A percentile compares a stretch with the other conserved stretches of the same genome.
Evolutionary conservation across 2,797 vertebrate species (phyloP).

Genomic region (Melanotaenia boesemani): DNA sequence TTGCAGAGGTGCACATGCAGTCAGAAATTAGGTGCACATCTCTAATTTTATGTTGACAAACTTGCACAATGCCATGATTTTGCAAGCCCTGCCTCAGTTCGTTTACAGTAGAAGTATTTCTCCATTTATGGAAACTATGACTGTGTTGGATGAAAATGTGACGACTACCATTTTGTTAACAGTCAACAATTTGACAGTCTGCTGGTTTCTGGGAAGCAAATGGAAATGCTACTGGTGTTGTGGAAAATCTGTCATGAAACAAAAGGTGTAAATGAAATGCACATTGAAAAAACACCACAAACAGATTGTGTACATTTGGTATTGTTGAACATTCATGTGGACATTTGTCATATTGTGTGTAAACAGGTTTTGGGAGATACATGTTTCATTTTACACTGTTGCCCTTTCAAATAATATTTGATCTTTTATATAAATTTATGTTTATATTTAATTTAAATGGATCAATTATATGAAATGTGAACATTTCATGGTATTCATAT

Average conservation of each 20-base stretch:
- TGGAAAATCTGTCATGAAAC: slow-evolving; percentile 30
- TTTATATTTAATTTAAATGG: too few relatives aligned
- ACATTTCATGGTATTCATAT: too few relatives aligned
- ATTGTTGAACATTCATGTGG: background rate
- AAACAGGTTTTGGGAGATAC: slow-evolving; percentile 29
- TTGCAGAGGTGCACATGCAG: too few relatives aligned
- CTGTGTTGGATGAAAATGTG: slow-evolving; percentile 15
- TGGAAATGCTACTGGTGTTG: slow-evolving; percentile 12
- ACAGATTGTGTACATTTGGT: background rate
- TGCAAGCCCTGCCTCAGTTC: background rate
- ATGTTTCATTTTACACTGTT: background rate
- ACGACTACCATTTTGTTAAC: slow-evolving; percentile 35
- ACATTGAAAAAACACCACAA: background rate
- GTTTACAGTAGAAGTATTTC: slow-evolving; percentile 34
- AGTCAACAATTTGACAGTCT: slow-evolving; percentile 36
- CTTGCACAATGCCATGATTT: too few relatives aligned
- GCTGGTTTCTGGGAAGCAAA: slow-evolving; percentile 31
- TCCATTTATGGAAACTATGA: slow-evolving; percentile 50
- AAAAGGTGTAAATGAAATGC: background rate
- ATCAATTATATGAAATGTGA: too few relatives aligned
- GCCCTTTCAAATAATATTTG: too few relatives aligned
- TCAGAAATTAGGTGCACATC: too few relatives aligned
- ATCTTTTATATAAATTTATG: too few relatives aligned
- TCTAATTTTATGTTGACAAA: too few relatives aligned
- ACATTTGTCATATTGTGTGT: slow-evolving; percentile 14